These are phyloP conservation scores for Neopipo cinnamomea DNA, from an alignment of 2,113 vertebrate species.

Conservation along the genomic window DNA sequence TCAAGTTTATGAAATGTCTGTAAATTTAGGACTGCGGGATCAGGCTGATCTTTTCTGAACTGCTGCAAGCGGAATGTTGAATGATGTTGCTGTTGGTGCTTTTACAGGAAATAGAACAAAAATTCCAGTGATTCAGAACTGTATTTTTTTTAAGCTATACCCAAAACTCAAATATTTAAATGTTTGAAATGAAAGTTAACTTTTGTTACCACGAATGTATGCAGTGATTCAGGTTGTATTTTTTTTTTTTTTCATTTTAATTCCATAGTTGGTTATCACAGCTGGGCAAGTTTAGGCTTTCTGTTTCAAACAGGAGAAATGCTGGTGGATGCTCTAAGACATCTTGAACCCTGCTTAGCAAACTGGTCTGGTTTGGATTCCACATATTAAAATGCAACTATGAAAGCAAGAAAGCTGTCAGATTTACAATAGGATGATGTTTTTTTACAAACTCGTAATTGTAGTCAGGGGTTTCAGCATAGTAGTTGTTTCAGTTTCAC, in stretches of 20 bases:
- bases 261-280: background rate
- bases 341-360: background rate
- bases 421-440: background rate
- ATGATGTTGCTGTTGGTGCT: conserved; percentile 55
- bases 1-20: conserved; percentile 47
- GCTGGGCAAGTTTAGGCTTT: background rate
- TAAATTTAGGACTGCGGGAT: conserved; percentile 26
- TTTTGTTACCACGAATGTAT: background rate
- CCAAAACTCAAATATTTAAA: conserved; percentile 68
- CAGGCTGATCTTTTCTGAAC: conserved; percentile 34
- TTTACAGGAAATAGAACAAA: conserved; percentile 78
- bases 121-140: conserved; percentile 77
- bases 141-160: conserved; percentile 41
- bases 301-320: background rate
- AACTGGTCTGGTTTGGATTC: background rate
- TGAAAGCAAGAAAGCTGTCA: background rate
- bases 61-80: conserved; percentile 37
- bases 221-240: background rate
- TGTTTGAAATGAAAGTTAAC: conserved; percentile 48
- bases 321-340: background rate
- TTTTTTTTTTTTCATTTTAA: background rate
- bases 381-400: background rate
- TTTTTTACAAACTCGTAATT: background rate
- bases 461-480: background rate
- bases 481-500: conserved; percentile 4